These are phyloP conservation scores for Slavum lentiscoides DNA, from an alignment of 2,888 invertebrate species.

Conservation along the genomic window DNA sequence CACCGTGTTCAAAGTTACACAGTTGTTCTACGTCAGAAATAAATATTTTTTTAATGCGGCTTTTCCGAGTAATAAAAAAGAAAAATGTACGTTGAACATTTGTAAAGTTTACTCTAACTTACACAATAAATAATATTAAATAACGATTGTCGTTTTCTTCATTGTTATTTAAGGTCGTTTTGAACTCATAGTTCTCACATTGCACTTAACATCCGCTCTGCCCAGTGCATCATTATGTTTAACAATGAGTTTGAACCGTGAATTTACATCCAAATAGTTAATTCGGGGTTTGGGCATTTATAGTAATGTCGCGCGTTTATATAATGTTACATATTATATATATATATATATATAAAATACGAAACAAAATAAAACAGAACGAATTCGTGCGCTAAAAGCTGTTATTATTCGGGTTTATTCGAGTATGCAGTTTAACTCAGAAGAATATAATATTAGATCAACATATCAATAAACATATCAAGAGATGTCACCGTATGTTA, in stretches of 20 bases:
- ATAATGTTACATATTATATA: background rate
- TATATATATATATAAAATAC: background rate
- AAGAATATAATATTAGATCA: too few species aligned
- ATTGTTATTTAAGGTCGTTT: slow-evolving; percentile 27
- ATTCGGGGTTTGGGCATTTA: background rate
- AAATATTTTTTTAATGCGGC: slow-evolving; percentile 35
- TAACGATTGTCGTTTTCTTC: slow-evolving; percentile 16
- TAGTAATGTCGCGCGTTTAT: background rate
- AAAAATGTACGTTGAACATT: slow-evolving; percentile 38
- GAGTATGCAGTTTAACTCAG: too few species aligned
- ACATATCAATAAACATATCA: too few species aligned
- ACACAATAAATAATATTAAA: slow-evolving; percentile 30
- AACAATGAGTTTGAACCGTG: background rate
- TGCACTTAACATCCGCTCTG: slow-evolving; percentile 4
- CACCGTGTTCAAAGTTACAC: slow-evolving; percentile 21
- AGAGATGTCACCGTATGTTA: too few species aligned
- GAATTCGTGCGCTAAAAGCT: background rate
- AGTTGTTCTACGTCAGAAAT: slow-evolving; percentile 25
- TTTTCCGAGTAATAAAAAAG: slow-evolving; percentile 34
- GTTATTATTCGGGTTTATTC: too few species aligned
- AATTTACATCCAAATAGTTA: background rate
- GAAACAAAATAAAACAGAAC: too few species aligned
- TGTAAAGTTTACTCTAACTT: slow-evolving; percentile 38
- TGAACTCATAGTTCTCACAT: slow-evolving; percentile 24
- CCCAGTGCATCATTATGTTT: slow-evolving; percentile 5